Evolutionary conservation across 1,140 invertebrate species (phyloP).

Genomic region (Aphelenchoides fujianensis): DNA sequence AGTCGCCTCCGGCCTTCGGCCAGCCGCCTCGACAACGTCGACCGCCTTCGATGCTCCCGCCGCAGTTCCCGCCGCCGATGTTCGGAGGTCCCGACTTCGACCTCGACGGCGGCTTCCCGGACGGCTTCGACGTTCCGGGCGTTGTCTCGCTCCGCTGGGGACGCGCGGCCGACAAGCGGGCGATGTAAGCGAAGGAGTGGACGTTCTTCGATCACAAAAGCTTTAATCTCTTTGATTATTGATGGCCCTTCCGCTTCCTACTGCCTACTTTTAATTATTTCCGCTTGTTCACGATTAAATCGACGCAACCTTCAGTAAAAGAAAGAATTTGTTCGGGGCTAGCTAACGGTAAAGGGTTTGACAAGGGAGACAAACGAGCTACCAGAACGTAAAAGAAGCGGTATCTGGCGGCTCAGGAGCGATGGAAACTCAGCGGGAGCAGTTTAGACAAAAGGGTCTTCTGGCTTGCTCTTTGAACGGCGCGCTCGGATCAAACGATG

Average conservation of each 20-base stretch:
- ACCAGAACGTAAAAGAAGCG: too few relatives aligned
- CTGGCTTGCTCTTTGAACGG: neutral
- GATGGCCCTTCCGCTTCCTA: neutral
- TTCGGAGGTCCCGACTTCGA: conserved; percentile 6
- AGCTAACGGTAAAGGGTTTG: too few relatives aligned
- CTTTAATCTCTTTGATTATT: neutral
- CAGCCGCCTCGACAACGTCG: too few relatives aligned
- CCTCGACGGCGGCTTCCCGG: neutral
- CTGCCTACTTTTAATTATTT: too few relatives aligned
- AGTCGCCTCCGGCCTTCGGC: neutral
- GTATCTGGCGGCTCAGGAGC: too few relatives aligned
- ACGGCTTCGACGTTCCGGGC: neutral
- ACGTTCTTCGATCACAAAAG: neutral
- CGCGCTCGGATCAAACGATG: neutral
- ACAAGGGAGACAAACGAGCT: too few relatives aligned
- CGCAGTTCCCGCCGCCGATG: neutral
- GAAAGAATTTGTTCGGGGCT: too few relatives aligned
- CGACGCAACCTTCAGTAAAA: too few relatives aligned
- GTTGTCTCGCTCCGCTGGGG: conserved; percentile 9
- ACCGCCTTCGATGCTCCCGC: neutral
- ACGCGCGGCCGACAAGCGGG: neutral
- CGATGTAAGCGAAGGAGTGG: neutral
- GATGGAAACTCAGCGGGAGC: too few relatives aligned
- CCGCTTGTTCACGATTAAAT: too few relatives aligned
- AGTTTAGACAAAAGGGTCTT: too few relatives aligned